phyloP scores from a whole-genome alignment of 2,113 vertebrate species.

The Hippopotamus amphibius region DNA sequence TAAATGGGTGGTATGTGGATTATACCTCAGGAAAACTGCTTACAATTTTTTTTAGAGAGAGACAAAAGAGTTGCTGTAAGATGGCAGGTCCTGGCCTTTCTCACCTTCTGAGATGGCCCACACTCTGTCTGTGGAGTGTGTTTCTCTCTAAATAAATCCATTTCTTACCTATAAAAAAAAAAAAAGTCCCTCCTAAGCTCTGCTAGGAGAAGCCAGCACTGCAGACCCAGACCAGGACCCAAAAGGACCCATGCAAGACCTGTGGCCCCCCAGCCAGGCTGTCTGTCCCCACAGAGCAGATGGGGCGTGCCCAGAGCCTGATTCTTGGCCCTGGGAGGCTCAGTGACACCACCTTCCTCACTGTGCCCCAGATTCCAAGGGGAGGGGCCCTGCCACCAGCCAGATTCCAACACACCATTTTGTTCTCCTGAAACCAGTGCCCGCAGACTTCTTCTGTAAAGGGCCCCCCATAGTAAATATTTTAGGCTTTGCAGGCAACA shows the following conservation, averaged over 20 bases:
- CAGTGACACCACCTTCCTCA: background rate
- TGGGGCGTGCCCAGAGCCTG: rapidly evolving
- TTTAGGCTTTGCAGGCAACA: background rate
- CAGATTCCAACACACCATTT: background rate
- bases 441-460: background rate
- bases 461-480: background rate
- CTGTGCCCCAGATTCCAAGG: background rate
- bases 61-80: background rate
- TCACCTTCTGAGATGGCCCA: too few species aligned
- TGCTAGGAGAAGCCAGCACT: background rate
- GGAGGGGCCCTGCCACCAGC: background rate
- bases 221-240: background rate
- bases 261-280: background rate
- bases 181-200: background rate
- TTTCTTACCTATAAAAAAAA: too few species aligned
- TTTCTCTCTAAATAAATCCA: too few species aligned
- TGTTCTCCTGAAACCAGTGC: background rate
- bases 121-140: too few species aligned
- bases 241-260: background rate
- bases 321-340: background rate
- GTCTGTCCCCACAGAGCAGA: background rate
- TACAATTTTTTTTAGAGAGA: background rate
- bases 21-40: background rate
- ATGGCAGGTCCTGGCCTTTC: too few species aligned
- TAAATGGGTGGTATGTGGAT: background rate